Conservation (phyloP, 2,113 vertebrate genomes). For the Aegithalos caudatus region DNA sequence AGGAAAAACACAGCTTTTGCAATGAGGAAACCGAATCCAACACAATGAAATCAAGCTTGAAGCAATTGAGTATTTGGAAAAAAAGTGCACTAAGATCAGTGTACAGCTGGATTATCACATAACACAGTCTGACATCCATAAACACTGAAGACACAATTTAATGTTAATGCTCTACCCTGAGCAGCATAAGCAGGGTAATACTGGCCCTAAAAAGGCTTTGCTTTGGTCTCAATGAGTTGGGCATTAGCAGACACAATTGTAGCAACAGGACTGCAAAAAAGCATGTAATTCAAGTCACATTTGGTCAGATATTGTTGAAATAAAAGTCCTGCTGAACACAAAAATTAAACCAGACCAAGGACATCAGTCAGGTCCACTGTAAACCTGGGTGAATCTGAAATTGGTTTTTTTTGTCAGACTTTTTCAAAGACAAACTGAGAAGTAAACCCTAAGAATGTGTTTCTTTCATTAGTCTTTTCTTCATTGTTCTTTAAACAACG, state of each 20-base stretch:
- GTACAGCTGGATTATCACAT: not conserved
- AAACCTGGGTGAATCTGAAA: not conserved
- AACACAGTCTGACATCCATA: not conserved
- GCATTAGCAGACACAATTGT: not conserved
- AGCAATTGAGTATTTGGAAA: not conserved
- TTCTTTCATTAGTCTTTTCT: not conserved
- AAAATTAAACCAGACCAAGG: not conserved
- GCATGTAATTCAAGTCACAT: not conserved
- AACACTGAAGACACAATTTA: not conserved
- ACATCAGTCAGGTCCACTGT: not conserved
- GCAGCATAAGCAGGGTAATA: not conserved
- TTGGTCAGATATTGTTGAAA: not conserved
- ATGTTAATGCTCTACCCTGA: not conserved
- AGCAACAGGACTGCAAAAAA: not conserved
- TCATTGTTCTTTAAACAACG: not conserved
- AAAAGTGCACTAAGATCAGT: not conserved
- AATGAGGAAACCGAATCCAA: not conserved
- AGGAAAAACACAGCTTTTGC: not conserved
- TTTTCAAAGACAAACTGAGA: not conserved
- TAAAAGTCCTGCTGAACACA: not conserved
- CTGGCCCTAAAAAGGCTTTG: not conserved
- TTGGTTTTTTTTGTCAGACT: not conserved
- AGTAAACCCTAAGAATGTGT: not conserved
- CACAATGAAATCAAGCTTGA: not conserved
- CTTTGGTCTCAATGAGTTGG: not conserved